Conservation (phyloP, 2,113 vertebrate species). For the Hirundichthys speculiger region DNA sequence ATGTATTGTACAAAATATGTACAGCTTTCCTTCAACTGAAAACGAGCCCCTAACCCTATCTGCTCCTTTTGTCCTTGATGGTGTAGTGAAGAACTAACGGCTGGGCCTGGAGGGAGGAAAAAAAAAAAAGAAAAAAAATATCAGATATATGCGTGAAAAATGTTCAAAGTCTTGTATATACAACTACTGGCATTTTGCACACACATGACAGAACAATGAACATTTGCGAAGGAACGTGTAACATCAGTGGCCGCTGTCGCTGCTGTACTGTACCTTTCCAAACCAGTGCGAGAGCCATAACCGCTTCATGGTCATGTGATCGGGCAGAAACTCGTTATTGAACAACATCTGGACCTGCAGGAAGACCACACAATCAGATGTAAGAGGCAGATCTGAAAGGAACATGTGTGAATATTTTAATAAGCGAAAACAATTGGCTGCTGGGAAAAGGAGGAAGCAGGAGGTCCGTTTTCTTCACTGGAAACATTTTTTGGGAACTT, state of each 20-base stretch:
- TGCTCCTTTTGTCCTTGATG: slow-evolving; percentile 82
- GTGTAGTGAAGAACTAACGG: slow-evolving; percentile 84
- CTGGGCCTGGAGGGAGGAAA: slow-evolving; percentile 71
- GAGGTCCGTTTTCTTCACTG: too few species aligned
- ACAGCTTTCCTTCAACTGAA: slow-evolving; percentile 65
- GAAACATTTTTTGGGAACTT: too few species aligned
- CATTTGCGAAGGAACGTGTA: slow-evolving; percentile 17
- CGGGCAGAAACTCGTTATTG: slow-evolving; percentile 84
- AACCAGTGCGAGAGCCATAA: slow-evolving; percentile 86
- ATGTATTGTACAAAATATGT: slow-evolving; percentile 85
- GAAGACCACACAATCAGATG: slow-evolving; percentile 58
- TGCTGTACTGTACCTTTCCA: slow-evolving; percentile 78
- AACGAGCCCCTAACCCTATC: slow-evolving; percentile 76
- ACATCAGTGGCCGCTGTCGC: slow-evolving; percentile 31
- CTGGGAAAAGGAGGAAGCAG: too few species aligned
- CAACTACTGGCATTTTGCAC: too few species aligned
- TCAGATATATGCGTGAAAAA: neutral
- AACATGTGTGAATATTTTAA: slow-evolving; percentile 11
- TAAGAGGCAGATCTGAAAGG: neutral
- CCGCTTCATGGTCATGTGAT: slow-evolving; percentile 87
- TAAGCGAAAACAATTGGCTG: neutral
- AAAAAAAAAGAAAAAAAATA: neutral
- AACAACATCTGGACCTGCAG: slow-evolving; percentile 85
- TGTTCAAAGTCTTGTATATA: too few species aligned
- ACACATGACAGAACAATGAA: neutral